Evolutionary conservation across 2,797 vertebrate species (phyloP), one percentile per base, ranked within the genome.

Genomic region (Merluccius polli): DNA sequence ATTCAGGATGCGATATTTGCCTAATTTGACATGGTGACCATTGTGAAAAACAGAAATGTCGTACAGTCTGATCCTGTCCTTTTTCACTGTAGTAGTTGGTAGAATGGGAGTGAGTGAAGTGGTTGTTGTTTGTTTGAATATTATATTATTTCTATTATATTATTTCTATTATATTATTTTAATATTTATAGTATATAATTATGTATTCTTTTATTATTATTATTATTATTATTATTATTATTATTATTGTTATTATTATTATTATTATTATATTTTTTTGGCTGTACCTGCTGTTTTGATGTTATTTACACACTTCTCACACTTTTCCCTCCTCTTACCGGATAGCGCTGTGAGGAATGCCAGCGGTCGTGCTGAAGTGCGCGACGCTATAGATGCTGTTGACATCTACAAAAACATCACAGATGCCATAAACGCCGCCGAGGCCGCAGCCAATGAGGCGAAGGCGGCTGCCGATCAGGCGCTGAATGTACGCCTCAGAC

Each of bases 371-470:
- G 78, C 95, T 1, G 88, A 97, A 59, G 95, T 98, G 8, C 94
- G 92, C 27, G 89, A 94, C 0, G 96, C 97, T 9, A 92, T 96
- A 80, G 94, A 96, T 0, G 96, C 95, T 5, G 95, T 97, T 15
- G 94, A 94, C 0, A 95, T 94, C 72, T 99, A 99, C 75, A 96
- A 96, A 85, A 95, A 93, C 86, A 99, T 99, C 82, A 95, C 95
- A 31, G 94, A 94, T 0, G 95, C 96, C 35, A 93, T 99, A 77
- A 95, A 94, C 38, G 95, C 94, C 0, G 98, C 98, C 0, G 95
- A 98, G 81, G 92, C 91, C 4, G 96, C 96, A 0, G 96, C 98
- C 27, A 93, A 90, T 5, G 93, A 95, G 82, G 98, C 98, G 72
- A 88, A 92, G 82, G 85, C 77, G 1, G 96, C 96, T 0, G 95